These are phyloP conservation scores for Pelodytes ibericus DNA, from an alignment of 2,797 vertebrate species.

Conservation along the genomic window DNA sequence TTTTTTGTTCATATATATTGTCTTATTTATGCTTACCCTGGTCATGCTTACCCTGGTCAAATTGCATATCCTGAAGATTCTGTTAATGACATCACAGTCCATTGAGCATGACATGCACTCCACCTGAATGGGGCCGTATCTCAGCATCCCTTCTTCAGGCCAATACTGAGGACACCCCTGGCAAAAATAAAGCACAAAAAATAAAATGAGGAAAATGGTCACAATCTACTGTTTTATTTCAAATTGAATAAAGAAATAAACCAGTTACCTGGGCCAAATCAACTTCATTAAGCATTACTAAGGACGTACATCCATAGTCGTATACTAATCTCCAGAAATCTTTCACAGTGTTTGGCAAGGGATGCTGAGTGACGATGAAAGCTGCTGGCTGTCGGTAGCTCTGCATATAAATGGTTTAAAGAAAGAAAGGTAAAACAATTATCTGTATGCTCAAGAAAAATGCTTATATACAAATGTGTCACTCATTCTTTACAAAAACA, in stretches of 20 bases:
- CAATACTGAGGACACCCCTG: conserved; percentile 98
- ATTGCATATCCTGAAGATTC: conserved; percentile 98
- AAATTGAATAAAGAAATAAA: conserved; percentile 2
- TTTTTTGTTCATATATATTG: too few species aligned
- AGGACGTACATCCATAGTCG: conserved; percentile 95
- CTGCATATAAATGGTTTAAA: conserved; percentile 68
- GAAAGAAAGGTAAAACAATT: conserved; percentile 37
- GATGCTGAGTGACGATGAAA: conserved; percentile 97
- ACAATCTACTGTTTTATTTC: too few species aligned
- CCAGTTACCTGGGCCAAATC: conserved; percentile 90
- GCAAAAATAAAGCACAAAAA: conserved; percentile 31
- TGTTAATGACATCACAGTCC: conserved; percentile 95
- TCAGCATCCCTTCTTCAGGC: conserved; percentile 94
- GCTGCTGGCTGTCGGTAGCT: conserved; percentile 98
- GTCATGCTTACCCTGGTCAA: conserved; percentile 87
- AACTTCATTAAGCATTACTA: conserved; percentile 98
- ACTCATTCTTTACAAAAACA: too few species aligned
- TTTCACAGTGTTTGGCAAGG: conserved; percentile 96
- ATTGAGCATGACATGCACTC: conserved; percentile 98
- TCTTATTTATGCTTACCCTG: neutral
- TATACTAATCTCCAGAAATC: conserved; percentile 99
- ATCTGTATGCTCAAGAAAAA: neutral
- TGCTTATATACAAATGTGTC: neutral
- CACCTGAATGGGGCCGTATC: conserved; percentile 96
- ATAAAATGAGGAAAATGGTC: too few species aligned